Evolutionary conservation across 2,888 invertebrate species (phyloP).

Genomic region (Athalia circularis): DNA sequence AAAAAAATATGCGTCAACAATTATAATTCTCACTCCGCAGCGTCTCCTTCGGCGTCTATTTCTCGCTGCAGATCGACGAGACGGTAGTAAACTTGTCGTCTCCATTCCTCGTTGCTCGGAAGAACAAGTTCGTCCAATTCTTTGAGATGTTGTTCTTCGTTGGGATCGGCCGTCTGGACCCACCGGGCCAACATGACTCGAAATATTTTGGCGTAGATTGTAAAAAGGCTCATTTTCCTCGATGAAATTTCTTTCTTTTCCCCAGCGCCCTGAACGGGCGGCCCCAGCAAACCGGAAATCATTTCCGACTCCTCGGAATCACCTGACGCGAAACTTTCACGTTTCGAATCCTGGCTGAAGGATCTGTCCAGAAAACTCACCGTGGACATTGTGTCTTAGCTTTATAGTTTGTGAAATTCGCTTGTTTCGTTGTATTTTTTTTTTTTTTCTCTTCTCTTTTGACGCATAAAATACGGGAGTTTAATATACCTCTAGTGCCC

Average conservation of each 20-base stretch:
- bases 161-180: constrained; percentile 55
- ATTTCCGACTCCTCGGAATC: not conserved
- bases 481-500: constrained; percentile 1
- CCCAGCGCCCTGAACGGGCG: no score
- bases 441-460: not conserved
- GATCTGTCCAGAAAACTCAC: constrained; percentile 40
- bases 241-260: constrained; percentile 13
- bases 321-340: not conserved
- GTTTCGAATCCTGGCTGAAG: constrained; percentile 17
- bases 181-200: constrained; percentile 78
- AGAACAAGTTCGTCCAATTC: constrained; percentile 79
- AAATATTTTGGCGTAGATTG: constrained; percentile 81
- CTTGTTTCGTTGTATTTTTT: no score
- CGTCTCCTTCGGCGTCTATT: constrained; percentile 68
- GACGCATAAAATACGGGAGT: not conserved
- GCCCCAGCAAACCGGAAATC: no score
- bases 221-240: constrained; percentile 79
- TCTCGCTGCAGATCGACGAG: constrained; percentile 81
- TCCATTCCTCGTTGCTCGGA: constrained; percentile 83
- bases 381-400: not conserved
- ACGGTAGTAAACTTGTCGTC: constrained; percentile 81
- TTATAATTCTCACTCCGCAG: constrained; percentile 34
- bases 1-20: no score
- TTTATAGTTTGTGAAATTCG: not conserved
- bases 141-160: constrained; percentile 60